Evolutionary conservation across 2,797 vertebrate genomes (phyloP).

Genomic region (Myotis myotis): DNA sequence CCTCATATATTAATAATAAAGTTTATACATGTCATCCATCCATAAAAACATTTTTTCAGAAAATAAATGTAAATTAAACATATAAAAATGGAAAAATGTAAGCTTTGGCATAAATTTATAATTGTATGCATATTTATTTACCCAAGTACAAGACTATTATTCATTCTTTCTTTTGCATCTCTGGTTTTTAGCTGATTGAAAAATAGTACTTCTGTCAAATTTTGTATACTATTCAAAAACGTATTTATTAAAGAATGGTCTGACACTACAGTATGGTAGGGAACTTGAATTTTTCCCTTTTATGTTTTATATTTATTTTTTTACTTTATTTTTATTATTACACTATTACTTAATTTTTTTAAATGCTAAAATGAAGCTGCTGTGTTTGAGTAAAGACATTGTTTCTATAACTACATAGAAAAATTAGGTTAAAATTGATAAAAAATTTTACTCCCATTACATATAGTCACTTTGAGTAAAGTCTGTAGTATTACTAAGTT

Average conservation of each 20-base stretch:
- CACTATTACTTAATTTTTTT: background rate
- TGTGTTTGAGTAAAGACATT: slow-evolving; percentile 24
- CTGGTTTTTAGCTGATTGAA: background rate
- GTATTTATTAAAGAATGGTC: background rate
- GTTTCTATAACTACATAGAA: slow-evolving; percentile 66
- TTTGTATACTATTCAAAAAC: background rate
- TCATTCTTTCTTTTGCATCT: background rate
- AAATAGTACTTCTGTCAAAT: background rate
- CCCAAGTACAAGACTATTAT: background rate
- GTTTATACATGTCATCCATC: background rate
- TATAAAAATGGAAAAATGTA: background rate
- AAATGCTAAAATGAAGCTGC: background rate
- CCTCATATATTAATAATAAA: background rate
- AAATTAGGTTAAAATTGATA: slow-evolving; percentile 41
- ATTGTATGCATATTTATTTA: background rate
- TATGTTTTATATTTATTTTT: background rate
- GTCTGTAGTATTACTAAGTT: slow-evolving; percentile 62
- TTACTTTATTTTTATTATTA: background rate
- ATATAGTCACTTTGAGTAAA: background rate
- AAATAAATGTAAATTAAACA: background rate
- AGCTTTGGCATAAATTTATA: background rate
- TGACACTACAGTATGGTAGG: background rate
- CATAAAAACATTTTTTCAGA: background rate
- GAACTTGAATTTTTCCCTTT: background rate
- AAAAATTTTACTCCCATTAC: slow-evolving; percentile 34